Evolutionary conservation across 2,797 vertebrate species (phyloP).

Genomic region (Paratrypauchen microcephalus): DNA sequence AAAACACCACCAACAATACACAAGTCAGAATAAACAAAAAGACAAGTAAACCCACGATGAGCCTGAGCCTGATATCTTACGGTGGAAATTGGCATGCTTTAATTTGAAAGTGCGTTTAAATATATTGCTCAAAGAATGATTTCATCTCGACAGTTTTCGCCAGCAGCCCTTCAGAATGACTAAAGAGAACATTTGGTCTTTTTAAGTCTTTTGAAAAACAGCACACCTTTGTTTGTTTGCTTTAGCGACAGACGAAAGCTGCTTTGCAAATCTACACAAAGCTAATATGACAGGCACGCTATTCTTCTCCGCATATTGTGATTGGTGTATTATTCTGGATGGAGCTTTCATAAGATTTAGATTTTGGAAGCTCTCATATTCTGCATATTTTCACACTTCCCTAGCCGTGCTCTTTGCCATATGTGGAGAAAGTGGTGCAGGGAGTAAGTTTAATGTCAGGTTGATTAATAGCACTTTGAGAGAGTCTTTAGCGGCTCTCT

Average conservation of each 20-base stretch:
- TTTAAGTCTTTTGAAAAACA: constrained; percentile 41
- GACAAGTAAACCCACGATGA: constrained; percentile 59
- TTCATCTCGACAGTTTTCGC: constrained; percentile 44
- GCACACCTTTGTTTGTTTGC: constrained; percentile 25
- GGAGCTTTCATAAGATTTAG: background rate
- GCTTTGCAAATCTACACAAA: constrained; percentile 26
- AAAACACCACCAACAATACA: constrained; percentile 9
- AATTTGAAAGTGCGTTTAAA: constrained; percentile 64
- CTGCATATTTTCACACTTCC: constrained; percentile 8
- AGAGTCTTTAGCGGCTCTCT: constrained; percentile 63
- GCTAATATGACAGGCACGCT: constrained; percentile 27
- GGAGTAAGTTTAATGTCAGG: constrained; percentile 70
- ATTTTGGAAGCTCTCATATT: background rate
- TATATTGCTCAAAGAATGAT: constrained; percentile 62
- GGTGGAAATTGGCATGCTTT: constrained; percentile 57
- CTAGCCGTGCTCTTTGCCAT: constrained; percentile 21
- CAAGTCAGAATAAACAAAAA: constrained; percentile 56
- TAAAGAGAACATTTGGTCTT: constrained; percentile 55
- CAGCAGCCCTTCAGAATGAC: constrained; percentile 58
- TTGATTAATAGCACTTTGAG: constrained; percentile 80
- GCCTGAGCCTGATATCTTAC: constrained; percentile 55
- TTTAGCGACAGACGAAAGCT: constrained; percentile 33
- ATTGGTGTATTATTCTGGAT: constrained; percentile 20
- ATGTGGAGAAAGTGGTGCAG: constrained; percentile 1
- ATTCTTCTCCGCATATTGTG: constrained; percentile 10